Percentiles rank a stretch among this genome's conserved stretches.
Conservation (phyloP, 2,797 vertebrate genomes). For the Crocodylus rhombifer region DNA sequence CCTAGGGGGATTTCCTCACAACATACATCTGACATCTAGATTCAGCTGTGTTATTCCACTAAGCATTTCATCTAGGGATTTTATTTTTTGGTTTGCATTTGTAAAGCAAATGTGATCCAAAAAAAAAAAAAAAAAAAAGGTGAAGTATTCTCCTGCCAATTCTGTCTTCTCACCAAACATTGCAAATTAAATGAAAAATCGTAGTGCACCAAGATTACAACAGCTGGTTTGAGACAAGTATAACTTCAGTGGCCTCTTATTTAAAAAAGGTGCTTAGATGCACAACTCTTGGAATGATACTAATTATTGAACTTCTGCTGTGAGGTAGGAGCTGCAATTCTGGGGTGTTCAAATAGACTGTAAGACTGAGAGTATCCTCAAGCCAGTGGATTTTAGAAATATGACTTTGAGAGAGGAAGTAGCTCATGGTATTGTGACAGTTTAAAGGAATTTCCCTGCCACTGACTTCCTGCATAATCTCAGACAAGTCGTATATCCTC, state of each 20-base stretch:
- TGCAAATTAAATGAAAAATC: too few relatives aligned
- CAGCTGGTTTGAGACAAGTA: too few relatives aligned
- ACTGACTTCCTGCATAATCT: not conserved
- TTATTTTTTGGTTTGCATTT: not conserved
- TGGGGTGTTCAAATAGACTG: not conserved
- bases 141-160: fast-evolving
- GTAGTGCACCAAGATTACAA: fast-evolving
- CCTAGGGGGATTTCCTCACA: not conserved
- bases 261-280: too few relatives aligned
- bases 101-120: fast-evolving
- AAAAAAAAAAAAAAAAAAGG: not conserved
- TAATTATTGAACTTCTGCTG: not conserved
- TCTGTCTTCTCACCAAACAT: not conserved
- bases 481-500: not conserved
- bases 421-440: not conserved
- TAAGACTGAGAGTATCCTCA: not conserved
- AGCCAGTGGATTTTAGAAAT: not conserved
- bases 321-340: not conserved
- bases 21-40: fast-evolving
- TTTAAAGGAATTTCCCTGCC: not conserved
- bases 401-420: fast-evolving
- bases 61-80: not conserved
- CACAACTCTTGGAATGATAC: not conserved
- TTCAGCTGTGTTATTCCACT: not conserved
- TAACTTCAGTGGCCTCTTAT: too few relatives aligned